Percentiles rank a stretch among this genome's conserved stretches.
These are phyloP conservation scores for Neocloeon triangulifer DNA, from an alignment of 1,140 invertebrate genomes.

Conservation along the genomic window DNA sequence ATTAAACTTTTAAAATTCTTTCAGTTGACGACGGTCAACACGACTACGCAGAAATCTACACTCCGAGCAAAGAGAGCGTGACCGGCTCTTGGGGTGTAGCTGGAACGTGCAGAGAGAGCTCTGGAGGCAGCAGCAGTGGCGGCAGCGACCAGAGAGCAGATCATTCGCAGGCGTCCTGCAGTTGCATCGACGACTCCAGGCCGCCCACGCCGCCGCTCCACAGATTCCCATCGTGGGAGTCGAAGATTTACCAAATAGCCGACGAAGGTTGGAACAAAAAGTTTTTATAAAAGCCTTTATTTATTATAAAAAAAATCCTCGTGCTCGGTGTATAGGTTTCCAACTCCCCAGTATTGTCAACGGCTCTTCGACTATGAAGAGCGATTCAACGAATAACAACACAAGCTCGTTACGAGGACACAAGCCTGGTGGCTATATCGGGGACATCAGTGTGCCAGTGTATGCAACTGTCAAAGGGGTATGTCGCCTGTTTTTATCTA, in stretches of 20 bases:
- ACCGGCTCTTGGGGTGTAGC: neutral
- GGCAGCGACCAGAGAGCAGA: too few relatives aligned
- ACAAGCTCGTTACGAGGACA: conserved; percentile 6
- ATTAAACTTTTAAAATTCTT: conserved; percentile 2
- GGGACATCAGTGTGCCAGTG: conserved; percentile 77
- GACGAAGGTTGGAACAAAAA: too few relatives aligned
- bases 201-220: conserved; percentile 78
- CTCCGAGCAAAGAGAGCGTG: conserved; percentile 51
- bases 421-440: too few relatives aligned
- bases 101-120: conserved; percentile 2
- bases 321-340: too few relatives aligned
- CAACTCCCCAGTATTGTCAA: too few relatives aligned
- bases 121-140: conserved; percentile 3
- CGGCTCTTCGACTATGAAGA: too few relatives aligned
- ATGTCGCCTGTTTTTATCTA: conserved; percentile 15
- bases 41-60: conserved; percentile 84
- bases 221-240: conserved; percentile 76
- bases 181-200: conserved; percentile 15
- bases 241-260: conserved; percentile 79
- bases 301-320: neutral
- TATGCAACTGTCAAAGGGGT: conserved; percentile 90
- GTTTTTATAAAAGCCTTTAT: conserved; percentile 4
- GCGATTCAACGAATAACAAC: conserved; percentile 20
- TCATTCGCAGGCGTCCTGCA: too few relatives aligned
- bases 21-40: too few relatives aligned